A percentile compares a stretch with the other conserved stretches of the same genome.
Evolutionary conservation across 35 echinoderm and acorn worm genomes (phyloP).

Genomic region (Ophiothrix spiculata): DNA sequence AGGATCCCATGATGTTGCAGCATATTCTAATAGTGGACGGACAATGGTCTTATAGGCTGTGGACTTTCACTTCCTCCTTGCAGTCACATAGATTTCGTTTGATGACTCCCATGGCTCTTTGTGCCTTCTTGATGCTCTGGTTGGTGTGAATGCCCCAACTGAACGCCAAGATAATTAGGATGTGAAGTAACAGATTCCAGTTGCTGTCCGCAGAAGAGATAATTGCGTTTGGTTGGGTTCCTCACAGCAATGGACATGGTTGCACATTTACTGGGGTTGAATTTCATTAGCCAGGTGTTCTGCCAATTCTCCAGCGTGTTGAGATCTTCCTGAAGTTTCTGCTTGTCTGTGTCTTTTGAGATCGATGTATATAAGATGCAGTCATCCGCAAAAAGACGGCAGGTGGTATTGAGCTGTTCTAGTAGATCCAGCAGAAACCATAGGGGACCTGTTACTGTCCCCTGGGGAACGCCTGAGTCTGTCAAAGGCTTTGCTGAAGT

Average conservation of each 20-base stretch:
- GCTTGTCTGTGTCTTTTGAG: too few relatives aligned
- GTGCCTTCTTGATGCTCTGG: not conserved
- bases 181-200: not conserved
- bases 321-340: too few relatives aligned
- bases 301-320: too few relatives aligned
- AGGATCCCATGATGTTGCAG: not conserved
- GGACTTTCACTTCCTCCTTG: not conserved
- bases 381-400: too few relatives aligned
- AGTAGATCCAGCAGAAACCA: too few relatives aligned
- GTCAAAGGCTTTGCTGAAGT: too few relatives aligned
- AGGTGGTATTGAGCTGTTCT: too few relatives aligned
- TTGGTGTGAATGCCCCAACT: not conserved
- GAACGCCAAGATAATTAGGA: not conserved
- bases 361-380: too few relatives aligned
- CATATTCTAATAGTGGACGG: not conserved
- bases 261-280: not conserved
- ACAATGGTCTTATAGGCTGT: not conserved
- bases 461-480: too few relatives aligned
- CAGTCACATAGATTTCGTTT: not conserved
- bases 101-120: not conserved
- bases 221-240: not conserved
- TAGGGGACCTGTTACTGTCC: too few relatives aligned
- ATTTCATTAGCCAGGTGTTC: not conserved
- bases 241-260: not conserved
- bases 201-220: not conserved